These are phyloP conservation scores for Temnothorax rugatulus DNA, from an alignment of 2,888 invertebrate genomes.

Conservation along the genomic window DNA sequence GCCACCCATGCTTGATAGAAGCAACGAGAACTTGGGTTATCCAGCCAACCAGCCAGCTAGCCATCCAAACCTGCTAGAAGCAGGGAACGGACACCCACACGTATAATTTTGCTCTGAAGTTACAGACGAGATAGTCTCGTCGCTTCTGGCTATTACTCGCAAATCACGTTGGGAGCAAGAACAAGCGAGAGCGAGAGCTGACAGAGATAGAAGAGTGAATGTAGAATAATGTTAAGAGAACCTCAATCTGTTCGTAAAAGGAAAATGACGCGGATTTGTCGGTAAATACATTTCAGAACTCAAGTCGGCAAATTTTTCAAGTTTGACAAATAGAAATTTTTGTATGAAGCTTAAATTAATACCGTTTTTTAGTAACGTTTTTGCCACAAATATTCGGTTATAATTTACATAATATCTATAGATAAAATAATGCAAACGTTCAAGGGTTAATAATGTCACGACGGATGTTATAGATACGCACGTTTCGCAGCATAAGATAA, in stretches of 20 bases:
- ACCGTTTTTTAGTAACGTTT: not conserved
- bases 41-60: constrained; percentile 24
- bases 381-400: not conserved
- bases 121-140: constrained; percentile 40
- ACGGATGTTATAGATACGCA: not conserved
- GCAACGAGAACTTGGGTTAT: constrained; percentile 61
- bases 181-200: constrained; percentile 18
- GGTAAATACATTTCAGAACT: constrained; percentile 4
- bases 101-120: constrained; percentile 65
- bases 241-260: not conserved
- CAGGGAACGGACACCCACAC: constrained; percentile 38
- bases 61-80: constrained; percentile 34
- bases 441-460: constrained; percentile 12
- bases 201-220: constrained; percentile 10
- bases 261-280: constrained; percentile 4
- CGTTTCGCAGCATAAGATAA: not conserved
- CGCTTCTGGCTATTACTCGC: constrained; percentile 44
- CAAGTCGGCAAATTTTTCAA: not conserved
- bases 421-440: not conserved
- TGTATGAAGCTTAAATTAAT: not conserved
- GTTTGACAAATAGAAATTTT: not conserved
- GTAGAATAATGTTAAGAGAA: constrained; percentile 30
- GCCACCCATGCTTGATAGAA: constrained; percentile 64
- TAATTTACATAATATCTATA: not conserved
- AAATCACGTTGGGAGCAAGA: constrained; percentile 35